Percentiles rank a stretch among this genome's conserved stretches.
phyloP scores from a whole-genome alignment of 2,888 invertebrate species.

The Junonia oenone region DNA sequence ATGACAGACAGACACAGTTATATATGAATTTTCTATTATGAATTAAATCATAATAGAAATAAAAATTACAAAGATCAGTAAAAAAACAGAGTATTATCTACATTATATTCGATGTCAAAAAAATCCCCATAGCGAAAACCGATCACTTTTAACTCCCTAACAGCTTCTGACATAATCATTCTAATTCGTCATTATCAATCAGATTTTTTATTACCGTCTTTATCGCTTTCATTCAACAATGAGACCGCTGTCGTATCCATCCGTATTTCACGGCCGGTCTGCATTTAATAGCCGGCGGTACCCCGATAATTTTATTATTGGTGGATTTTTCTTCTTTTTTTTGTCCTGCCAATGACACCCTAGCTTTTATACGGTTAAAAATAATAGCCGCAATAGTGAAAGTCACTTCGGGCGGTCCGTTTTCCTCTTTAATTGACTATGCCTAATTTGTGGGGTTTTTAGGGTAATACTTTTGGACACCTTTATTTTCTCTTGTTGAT shows the following conservation, averaged over 20 bases:
- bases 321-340: constrained; percentile 54
- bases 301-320: constrained; percentile 77
- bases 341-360: constrained; percentile 53
- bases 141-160: too few relatives aligned
- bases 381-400: constrained; percentile 51
- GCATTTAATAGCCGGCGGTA: constrained; percentile 73
- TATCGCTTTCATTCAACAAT: constrained; percentile 11
- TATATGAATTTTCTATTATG: too few relatives aligned
- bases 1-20: too few relatives aligned
- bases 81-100: too few relatives aligned
- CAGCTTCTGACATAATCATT: too few relatives aligned
- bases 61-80: too few relatives aligned
- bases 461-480: constrained; percentile 4
- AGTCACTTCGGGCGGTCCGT: constrained; percentile 46
- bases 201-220: not conserved
- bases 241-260: constrained; percentile 34
- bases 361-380: constrained; percentile 56
- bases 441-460: constrained; percentile 40
- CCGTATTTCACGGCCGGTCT: constrained; percentile 71
- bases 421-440: constrained; percentile 39
- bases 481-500: not conserved
- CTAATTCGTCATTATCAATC: not conserved
- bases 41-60: too few relatives aligned
- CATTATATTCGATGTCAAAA: too few relatives aligned
- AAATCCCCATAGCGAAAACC: too few relatives aligned